Percentiles rank a stretch among this genome's conserved stretches.
Conservation (phyloP, 2,888 invertebrate species). For the Loripinus fragilis region DNA sequence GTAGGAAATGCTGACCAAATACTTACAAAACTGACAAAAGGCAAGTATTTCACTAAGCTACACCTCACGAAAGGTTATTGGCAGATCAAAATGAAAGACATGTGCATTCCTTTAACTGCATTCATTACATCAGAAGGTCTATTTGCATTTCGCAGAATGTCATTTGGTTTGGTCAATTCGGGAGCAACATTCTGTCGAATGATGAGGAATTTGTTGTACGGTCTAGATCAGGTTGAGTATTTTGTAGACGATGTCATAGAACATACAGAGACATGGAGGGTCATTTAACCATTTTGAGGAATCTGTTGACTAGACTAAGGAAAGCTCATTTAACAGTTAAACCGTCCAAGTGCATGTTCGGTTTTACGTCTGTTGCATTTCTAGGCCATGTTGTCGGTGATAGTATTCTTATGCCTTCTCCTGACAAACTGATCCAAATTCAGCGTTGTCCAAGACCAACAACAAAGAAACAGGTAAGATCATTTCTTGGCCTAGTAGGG, state of each 20-base stretch:
- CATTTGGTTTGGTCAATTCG: slow-evolving; percentile 7
- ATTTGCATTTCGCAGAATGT: not conserved
- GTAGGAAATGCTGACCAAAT: slow-evolving; percentile 52
- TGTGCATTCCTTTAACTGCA: not conserved
- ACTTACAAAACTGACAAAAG: not conserved
- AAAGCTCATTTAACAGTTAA: not conserved
- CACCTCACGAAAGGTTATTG: slow-evolving; percentile 10
- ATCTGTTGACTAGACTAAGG: not conserved
- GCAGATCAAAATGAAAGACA: not conserved
- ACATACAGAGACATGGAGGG: not conserved
- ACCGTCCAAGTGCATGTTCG: not conserved
- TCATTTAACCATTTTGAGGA: not conserved
- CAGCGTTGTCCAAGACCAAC: not conserved
- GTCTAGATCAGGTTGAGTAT: slow-evolving; percentile 1
- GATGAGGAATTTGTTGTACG: not conserved
- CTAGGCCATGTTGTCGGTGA: slow-evolving; percentile 1
- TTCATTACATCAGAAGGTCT: slow-evolving; percentile 1
- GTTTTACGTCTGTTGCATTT: not conserved
- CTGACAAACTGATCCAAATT: not conserved
- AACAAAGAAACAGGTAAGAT: slow-evolving; percentile 11
- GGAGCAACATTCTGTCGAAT: not conserved
- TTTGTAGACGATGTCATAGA: slow-evolving; percentile 17
- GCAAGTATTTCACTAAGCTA: slow-evolving; percentile 21
- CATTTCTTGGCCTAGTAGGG: not conserved
- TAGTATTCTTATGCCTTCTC: not conserved